Conservation (phyloP, 2,797 vertebrate genomes). For the Heterohyrax brucei region DNA sequence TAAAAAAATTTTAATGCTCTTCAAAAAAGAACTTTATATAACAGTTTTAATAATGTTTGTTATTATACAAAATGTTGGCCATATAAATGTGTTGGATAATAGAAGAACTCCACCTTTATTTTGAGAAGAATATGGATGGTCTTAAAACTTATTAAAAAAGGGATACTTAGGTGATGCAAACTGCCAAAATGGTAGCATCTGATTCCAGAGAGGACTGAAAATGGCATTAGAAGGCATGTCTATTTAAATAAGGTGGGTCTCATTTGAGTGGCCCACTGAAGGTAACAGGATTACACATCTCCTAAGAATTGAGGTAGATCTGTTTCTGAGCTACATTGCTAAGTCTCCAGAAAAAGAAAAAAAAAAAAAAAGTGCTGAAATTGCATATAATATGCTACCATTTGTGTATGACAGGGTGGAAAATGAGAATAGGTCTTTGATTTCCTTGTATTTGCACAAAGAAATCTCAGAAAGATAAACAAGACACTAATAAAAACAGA, state of each 20-base stretch:
- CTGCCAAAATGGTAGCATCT: neutral
- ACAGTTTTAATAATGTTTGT: slow-evolving; percentile 7
- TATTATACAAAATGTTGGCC: neutral
- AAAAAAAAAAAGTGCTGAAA: neutral
- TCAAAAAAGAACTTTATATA: neutral
- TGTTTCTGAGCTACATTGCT: neutral
- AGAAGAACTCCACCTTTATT: neutral
- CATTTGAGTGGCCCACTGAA: slow-evolving; percentile 30
- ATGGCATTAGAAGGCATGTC: neutral
- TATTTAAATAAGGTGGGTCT: neutral
- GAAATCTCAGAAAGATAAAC: slow-evolving; percentile 16
- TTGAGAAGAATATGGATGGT: slow-evolving; percentile 13
- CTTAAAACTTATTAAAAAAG: neutral
- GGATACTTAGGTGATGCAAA: neutral
- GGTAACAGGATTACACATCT: neutral
- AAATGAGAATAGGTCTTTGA: slow-evolving; percentile 56
- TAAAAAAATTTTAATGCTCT: neutral
- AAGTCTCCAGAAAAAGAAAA: neutral
- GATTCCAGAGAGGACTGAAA: neutral
- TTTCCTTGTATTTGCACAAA: slow-evolving; percentile 61
- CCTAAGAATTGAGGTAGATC: neutral
- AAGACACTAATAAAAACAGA: neutral
- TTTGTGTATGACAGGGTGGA: slow-evolving; percentile 61
- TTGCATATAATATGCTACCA: neutral
- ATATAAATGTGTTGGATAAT: neutral